Base-by-base conservation (phyloP, 1,140 invertebrate genomes). In the Brachionus calyciflorus region DNA sequence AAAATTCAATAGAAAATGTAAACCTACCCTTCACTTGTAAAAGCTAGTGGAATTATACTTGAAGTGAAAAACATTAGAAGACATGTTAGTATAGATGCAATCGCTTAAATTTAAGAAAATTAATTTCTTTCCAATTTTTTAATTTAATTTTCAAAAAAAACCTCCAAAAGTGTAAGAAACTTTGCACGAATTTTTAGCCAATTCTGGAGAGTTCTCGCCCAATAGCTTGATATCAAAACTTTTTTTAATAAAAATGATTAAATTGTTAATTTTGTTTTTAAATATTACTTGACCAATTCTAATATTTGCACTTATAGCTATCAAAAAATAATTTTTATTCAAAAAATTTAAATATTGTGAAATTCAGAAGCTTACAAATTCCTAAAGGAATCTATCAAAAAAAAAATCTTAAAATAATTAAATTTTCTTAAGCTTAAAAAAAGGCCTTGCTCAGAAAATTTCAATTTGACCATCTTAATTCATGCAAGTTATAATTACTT, bases 261-360 rank as follows among this genome's bases (percentile, higher is more conserved):
- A 5, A 44, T 10, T 44, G 10, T 44, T 44, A 12, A n/a, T 53
- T 55, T 55, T 14, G 24, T 1, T 55, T 63, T 63, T 63, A 17
- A 40, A 21, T 19, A 63, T 44, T 65, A 65, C 60, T 41, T 65
- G 60, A 2, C 60, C 60, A 26, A 65, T 44, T 65, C 60, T 65
- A 21, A 65, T 65, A 44, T 65, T 65, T 2, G 60, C 60, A 44
- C 60, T 65, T 24, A 44, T 65, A 44, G 60, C 60, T 65, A 2
- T 10, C 33, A 19, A 17, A 41, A 63, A 63, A 63, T 40, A n/a
- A 26, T 10, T 40, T 28, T 28, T 7, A 40, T 41, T 10, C 30
- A 9, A 33, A 37, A 1, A 60, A 30, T 6, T 37, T 17, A 40
- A 63, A 37, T 63, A 40, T 37, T 40, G n/a, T n/a, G n/a, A n/a